Base-by-base conservation (phyloP, 92 coral and sea anemone genomes). In the Muricea muricata region DNA sequence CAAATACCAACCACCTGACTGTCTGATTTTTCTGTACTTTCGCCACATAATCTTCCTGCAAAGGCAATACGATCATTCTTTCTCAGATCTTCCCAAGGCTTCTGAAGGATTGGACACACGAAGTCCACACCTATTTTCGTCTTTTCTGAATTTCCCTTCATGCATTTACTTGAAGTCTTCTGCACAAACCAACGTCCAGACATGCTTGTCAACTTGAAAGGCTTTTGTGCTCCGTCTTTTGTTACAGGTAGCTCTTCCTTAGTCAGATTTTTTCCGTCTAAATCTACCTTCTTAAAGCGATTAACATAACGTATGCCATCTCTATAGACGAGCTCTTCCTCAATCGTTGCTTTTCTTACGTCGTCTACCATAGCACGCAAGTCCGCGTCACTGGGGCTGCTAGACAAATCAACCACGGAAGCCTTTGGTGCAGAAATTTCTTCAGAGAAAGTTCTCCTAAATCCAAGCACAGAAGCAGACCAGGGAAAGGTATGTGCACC, bases 281-380 rank as follows among this genome's bases (percentile, higher is more conserved):
- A 58, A 48, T 83, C 32, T 18, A 88, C 45, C 75, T 88, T 82
- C n/a, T 29, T 73, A 6, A 90, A 18, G 20, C 89, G 90, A 80
- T 88, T 93, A n/a, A 88, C 90, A 78, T 84, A 93, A 17, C 93
- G 87, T 28, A 48, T 80, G 24, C 89, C 87, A 18, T 47, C 79
- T 45, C 93, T 79, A 15, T 75, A 81, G 32, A 89, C 93, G 32
- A 88, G 56, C 72, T 93, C 97, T 42, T 90, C 92, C 39, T 90
- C 92, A 25, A 66, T 13, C 28, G 35, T 50, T 25, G 55, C 80
- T 65, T 82, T 63, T 48, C 14, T 4, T 14, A 87, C 48, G 71
- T 90, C 93, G 12, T 58, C 23, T 52, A 79, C 69, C 23, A 90
- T 84, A 2, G 84, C 46, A 21, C n/a, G 61, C 46, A 90, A 34